Evolutionary conservation across 2,113 vertebrate species (phyloP), one percentile per base, ranked within the genome.

Genomic region (Meleagris gallopavo): DNA sequence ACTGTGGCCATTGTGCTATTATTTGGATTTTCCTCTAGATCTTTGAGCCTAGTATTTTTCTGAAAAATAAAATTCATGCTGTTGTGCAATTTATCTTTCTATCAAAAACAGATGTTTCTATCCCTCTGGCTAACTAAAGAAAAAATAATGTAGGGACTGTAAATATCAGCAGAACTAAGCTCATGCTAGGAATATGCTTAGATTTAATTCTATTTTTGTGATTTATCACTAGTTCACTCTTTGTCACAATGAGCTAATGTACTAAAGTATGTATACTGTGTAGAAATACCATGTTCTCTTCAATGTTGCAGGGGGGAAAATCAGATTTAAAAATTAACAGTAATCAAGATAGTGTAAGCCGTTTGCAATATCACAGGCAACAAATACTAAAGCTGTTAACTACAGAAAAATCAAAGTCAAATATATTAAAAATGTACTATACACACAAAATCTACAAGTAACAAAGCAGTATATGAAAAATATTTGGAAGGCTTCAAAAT

Each of bases 401-500:
- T 36, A n/a, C 0, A 64, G 17, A 20, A 86, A 86, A 43, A 75
- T 15, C 7, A 74, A 54, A 69, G 9, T 29, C 6, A 81, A 48
- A 75, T 50, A 19, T 6, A 43, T 70, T 9, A 22, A 70, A 64
- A 52, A 46, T 32, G 18, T n/a, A 22, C 2, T 62, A 20, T 62
- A 38, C 34, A 75, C 34, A 8, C 12, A 86, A 45, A 77, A 52
- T 13, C 29, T 60, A 13, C 19, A 54, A 58, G 36, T 27, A 46
- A 30, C 22, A 52, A 45, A 81, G 20, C 60, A 87, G 94, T 38
- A 69, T 4, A 9, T 34, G 19, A 84, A 36, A 57, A 54, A 24
- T 77, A 60, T 79, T 48, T 73, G 61, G 57, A 93, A 90, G 85
- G 80, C 83, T 77, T 86, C 93, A 89, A 84, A 88, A 70, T 73